A percentile compares a stretch with the other conserved stretches of the same genome.
phyloP scores from a whole-genome alignment of 2,113 vertebrate species.

The Nycticebus coucang region DNA sequence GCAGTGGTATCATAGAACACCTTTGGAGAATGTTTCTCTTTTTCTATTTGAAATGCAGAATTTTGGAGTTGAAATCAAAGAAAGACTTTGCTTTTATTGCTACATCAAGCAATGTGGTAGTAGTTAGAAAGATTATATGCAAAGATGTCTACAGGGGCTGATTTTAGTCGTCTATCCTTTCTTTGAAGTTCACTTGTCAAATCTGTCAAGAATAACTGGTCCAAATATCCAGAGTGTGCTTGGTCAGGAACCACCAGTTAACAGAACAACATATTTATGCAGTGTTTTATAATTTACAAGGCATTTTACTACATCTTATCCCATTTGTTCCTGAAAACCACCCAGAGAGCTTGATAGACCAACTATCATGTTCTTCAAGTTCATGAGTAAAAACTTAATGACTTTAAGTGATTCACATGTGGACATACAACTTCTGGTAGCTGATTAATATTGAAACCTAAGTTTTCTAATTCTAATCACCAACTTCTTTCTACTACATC shows the following conservation, averaged over 20 bases:
- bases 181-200: constrained; percentile 5
- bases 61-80: not conserved
- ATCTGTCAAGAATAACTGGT: constrained; percentile 20
- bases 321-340: not conserved
- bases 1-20: not conserved
- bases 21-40: not conserved
- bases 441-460: not conserved
- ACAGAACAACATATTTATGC: not conserved
- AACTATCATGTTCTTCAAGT: not conserved
- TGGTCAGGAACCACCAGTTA: not conserved
- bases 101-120: not conserved
- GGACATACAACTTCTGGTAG: not conserved
- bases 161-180: not conserved
- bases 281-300: not conserved
- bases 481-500: not conserved
- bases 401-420: not conserved
- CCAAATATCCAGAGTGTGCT: not conserved
- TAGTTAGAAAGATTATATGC: not conserved
- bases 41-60: not conserved
- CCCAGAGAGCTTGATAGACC: not conserved
- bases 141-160: not conserved
- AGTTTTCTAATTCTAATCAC: not conserved
- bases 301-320: not conserved
- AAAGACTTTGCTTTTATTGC: not conserved
- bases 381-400: not conserved